Evolutionary conservation across 92 coral and sea anemone genomes (phyloP), one percentile per base, ranked within the genome.

Genomic region (Epizoanthus scotinus): DNA sequence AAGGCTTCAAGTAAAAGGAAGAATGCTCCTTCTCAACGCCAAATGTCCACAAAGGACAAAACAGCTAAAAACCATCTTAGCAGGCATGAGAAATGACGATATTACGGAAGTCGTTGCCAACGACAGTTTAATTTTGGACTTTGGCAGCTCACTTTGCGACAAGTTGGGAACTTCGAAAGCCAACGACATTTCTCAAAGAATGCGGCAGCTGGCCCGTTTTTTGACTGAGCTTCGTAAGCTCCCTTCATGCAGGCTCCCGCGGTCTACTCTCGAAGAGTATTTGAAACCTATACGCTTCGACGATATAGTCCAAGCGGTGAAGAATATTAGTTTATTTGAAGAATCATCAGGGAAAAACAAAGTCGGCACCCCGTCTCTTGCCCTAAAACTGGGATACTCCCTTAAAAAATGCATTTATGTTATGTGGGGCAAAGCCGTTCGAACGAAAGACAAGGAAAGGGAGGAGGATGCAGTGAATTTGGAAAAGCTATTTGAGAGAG

Each of bases 131-230:
- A 42, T 42, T 10, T 42, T 42, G 49, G 49, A 42, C 9, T 42
- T 42, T 42, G 49, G 49, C 9, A 42, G 49, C 49, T 42, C 49
- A 42, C 49, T 42, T 5, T 42, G 49, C 0, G 79, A 81, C 25
- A 79, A 69, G 52, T 15, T 60, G 21, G 86, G 88, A 0, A 26
- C 27, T 6, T 75, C 72, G 17, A 57, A 65, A 10, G 49, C 19
- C 7, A 21, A 42, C 50, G 88, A 88, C 25, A 67, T 88, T 1
- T 84, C 86, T 6, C 88, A 88, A 38, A 78, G 78, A 27, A 84
- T 84, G 88, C 61, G 88, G 21, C 85, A 78, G 82, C 78, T 84
- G 27, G 63, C 72, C 5, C 63, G 88, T 65, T 79, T 88, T 5
- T 60, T 84, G 5, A 70, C 61, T 36, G 49, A 81, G 73, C 85